phyloP scores from a whole-genome alignment of 2,888 invertebrate species.

The Sepiola atlantica region DNA sequence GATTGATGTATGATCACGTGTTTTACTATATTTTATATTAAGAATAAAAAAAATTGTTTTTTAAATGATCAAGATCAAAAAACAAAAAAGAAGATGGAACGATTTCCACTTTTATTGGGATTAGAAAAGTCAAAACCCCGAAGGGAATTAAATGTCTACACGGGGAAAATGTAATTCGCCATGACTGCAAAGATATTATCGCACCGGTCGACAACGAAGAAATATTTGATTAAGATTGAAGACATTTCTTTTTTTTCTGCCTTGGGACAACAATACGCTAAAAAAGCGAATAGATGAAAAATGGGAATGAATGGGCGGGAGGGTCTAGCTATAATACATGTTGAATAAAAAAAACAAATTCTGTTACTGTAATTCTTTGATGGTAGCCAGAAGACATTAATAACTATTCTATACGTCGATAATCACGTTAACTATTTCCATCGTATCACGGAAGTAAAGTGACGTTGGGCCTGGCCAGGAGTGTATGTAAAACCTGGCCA shows the following conservation, averaged over 20 bases:
- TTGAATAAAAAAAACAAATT: neutral
- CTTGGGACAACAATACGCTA: neutral
- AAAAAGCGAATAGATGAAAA: neutral
- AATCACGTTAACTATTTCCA: too few relatives aligned
- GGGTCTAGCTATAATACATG: too few relatives aligned
- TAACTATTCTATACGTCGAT: neutral
- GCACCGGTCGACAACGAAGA: neutral
- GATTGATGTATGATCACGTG: too few relatives aligned
- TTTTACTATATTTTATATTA: too few relatives aligned
- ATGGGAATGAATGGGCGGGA: neutral
- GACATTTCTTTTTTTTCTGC: neutral
- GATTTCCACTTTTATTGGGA: neutral
- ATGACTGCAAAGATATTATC: conserved; percentile 6
- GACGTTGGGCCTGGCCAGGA: too few relatives aligned
- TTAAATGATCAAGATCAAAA: too few relatives aligned
- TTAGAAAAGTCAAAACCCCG: neutral
- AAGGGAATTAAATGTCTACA: neutral
- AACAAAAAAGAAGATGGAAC: too few relatives aligned
- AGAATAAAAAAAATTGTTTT: too few relatives aligned
- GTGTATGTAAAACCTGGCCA: too few relatives aligned
- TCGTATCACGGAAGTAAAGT: too few relatives aligned
- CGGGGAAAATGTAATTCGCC: neutral
- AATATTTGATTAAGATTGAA: conserved; percentile 14
- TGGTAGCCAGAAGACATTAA: neutral
- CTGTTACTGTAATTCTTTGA: neutral